Evolutionary conservation across 37 sponge, comb jelly and placozoan genomes (phyloP), one percentile per base, ranked within the genome.

Genomic region (Dysidea cf. avara): DNA sequence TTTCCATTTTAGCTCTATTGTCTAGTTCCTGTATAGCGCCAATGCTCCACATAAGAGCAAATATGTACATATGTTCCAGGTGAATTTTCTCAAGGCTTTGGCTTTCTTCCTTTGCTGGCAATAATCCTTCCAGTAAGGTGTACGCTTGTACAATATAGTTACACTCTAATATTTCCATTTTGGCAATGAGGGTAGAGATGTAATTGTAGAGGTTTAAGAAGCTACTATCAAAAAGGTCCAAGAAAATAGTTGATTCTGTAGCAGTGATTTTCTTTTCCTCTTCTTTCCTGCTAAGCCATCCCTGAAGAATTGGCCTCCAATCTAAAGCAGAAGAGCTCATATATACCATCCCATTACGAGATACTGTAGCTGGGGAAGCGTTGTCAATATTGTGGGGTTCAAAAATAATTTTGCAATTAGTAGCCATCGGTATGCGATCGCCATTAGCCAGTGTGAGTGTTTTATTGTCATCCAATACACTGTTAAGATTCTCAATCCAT

Each of bases 401-500:
- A 89, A 97, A 97, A 30, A 97, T 77, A 49, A 97, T 87, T 72
- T 97, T 97, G 72, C 95, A 94, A 55, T 83, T 79, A 21, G 92
- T 85, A 18, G 92, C 81, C 99, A 97, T 97, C 35, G 93, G 89
- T 20, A 97, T 97, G 13, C 95, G 81, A 38, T 97, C 99, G 7
- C 99, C 99, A 69, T 94, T 97, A 35, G 95, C 95, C 49, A 97
- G 83, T 2, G 95, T 94, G 28, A 97, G 88, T 1, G 95, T 97
- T 84, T 94, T 94, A 86, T 97, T 97, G 74, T 97, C 99, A 38
- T 97, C 99, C 76, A 97, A 62, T 30, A 97, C 99, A 81, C 84
- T 85, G 82, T 97, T 97, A 58, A 97, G 83, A 66, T 97, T 97
- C 78, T 97, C 99, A 62, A 97, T 97, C 99, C 99, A 97, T 37